Conservation (phyloP, 2,888 invertebrate species). For the Malthinus flaveolus region DNA sequence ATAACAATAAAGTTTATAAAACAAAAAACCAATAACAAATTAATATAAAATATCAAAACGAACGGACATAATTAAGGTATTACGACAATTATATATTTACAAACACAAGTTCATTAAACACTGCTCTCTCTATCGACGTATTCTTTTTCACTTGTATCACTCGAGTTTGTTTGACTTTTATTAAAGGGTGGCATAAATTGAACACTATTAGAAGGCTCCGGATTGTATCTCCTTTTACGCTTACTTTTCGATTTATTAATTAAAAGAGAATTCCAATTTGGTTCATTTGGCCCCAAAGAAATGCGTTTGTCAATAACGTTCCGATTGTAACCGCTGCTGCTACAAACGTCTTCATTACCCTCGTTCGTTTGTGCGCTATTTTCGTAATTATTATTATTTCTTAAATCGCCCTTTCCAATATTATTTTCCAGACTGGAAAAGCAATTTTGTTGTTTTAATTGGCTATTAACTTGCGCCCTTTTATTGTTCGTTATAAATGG, state of each 20-base stretch:
- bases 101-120: slow-evolving; percentile 10
- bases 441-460: slow-evolving; percentile 8
- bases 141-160: slow-evolving; percentile 6
- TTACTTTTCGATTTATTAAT: slow-evolving; percentile 1
- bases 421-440: slow-evolving; percentile 18
- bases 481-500: slow-evolving; percentile 8
- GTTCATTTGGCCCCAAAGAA: slow-evolving; percentile 6
- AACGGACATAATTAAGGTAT: background rate
- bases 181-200: slow-evolving; percentile 4
- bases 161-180: slow-evolving; percentile 2
- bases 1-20: too few species aligned
- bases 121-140: slow-evolving; percentile 22
- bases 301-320: slow-evolving; percentile 4
- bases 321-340: slow-evolving; percentile 2
- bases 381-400: slow-evolving; percentile 2
- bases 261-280: slow-evolving; percentile 8
- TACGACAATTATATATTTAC: background rate
- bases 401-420: slow-evolving; percentile 4
- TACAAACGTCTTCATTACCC: slow-evolving; percentile 8
- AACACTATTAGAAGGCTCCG: slow-evolving; percentile 11
- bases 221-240: background rate
- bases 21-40: too few species aligned
- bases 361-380: background rate
- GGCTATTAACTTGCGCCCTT: slow-evolving; percentile 1
- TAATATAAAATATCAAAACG: too few species aligned